Conservation (phyloP, 35 echinoderm and acorn worm genomes). For the Ophioderma brevispina region DNA sequence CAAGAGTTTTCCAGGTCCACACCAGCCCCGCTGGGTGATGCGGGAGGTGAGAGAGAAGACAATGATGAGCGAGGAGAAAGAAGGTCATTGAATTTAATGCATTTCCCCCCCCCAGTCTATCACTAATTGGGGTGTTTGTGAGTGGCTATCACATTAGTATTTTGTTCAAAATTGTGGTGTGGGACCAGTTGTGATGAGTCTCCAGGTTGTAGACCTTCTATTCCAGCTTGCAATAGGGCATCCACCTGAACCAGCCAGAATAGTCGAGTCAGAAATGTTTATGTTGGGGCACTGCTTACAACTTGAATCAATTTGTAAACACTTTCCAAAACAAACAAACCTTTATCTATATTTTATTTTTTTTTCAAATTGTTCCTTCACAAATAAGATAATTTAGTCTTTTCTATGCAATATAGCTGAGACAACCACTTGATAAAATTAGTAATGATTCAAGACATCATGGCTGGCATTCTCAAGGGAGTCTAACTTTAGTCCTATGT, state of each 20-base stretch:
- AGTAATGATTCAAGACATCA: too few species aligned
- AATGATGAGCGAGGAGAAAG: slow-evolving; percentile 88
- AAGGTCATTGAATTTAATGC: slow-evolving; percentile 60
- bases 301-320: too few species aligned
- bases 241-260: slow-evolving; percentile 94
- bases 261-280: too few species aligned
- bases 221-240: slow-evolving; percentile 85
- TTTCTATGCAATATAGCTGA: too few species aligned
- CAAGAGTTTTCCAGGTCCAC: background rate
- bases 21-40: slow-evolving; percentile 75
- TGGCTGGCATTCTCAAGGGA: too few species aligned
- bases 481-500: too few species aligned
- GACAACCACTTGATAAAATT: too few species aligned
- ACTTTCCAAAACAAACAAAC: too few species aligned
- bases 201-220: slow-evolving; percentile 47
- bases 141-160: background rate
- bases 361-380: too few species aligned
- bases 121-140: slow-evolving; percentile 18
- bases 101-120: slow-evolving; percentile 12
- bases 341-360: too few species aligned
- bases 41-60: slow-evolving; percentile 93
- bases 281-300: too few species aligned
- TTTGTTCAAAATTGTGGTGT: slow-evolving; percentile 7
- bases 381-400: too few species aligned
- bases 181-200: background rate